These are phyloP conservation scores for Euzophera pinguis DNA, from an alignment of 2,888 invertebrate species.

Conservation along the genomic window DNA sequence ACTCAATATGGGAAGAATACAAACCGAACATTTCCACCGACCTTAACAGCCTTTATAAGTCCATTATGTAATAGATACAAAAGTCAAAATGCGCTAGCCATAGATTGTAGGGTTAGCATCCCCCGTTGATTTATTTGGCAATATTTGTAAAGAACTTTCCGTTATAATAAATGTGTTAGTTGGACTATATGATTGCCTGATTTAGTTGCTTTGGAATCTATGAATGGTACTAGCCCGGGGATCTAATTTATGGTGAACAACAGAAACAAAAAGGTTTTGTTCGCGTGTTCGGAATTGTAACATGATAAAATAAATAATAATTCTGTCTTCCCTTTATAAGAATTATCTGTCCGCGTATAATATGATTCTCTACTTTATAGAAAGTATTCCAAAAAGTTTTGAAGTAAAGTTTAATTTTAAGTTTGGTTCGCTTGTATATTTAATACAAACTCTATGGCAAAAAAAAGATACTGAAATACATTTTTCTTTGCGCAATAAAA, in stretches of 20 bases:
- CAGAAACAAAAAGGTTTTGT: background rate
- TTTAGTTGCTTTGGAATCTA: slow-evolving; percentile 32
- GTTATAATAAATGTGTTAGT: slow-evolving; percentile 35
- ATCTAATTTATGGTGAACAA: background rate
- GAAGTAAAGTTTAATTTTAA: no score
- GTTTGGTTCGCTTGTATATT: no score
- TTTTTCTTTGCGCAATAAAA: background rate
- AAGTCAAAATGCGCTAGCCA: slow-evolving; percentile 43
- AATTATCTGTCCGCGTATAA: no score
- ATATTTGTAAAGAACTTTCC: slow-evolving; percentile 47
- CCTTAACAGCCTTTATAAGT: slow-evolving; percentile 57
- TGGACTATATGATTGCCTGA: slow-evolving; percentile 46
- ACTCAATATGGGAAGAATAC: slow-evolving; percentile 46
- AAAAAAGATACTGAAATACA: no score
- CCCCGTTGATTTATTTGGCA: slow-evolving; percentile 55
- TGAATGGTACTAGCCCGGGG: background rate
- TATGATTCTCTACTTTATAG: no score
- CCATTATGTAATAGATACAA: slow-evolving; percentile 54
- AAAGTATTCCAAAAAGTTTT: no score
- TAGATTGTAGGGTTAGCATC: no score
- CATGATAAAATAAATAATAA: no score
- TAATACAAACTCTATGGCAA: no score
- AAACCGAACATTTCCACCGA: slow-evolving; percentile 49
- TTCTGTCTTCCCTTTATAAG: no score
- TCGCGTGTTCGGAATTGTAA: background rate